These are phyloP conservation scores for Elymnias hypermnestra DNA, from an alignment of 1,140 invertebrate genomes.

Conservation along the genomic window DNA sequence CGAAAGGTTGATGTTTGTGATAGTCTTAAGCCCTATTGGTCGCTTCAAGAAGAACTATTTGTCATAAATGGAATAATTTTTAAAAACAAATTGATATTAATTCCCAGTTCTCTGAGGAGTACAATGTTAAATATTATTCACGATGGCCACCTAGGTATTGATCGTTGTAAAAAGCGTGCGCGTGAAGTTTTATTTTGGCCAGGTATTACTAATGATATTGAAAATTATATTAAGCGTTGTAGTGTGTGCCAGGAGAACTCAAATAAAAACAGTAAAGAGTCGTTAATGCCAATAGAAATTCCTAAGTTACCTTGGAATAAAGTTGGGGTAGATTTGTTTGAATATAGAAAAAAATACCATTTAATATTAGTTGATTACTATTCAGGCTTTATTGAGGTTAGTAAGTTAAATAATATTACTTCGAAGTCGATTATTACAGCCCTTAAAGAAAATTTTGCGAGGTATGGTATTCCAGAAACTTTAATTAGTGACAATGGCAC, in stretches of 20 bases:
- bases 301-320: background rate
- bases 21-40: background rate
- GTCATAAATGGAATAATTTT: background rate
- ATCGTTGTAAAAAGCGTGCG: conserved; percentile 37
- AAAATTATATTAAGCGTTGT: conserved; percentile 28
- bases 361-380: too few relatives aligned
- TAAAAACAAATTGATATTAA: background rate
- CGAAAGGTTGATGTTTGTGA: background rate
- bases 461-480: too few relatives aligned
- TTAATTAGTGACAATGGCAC: too few relatives aligned
- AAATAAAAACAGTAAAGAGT: conserved; percentile 11
- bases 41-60: background rate
- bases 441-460: too few relatives aligned
- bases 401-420: too few relatives aligned
- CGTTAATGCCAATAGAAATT: conserved; percentile 7
- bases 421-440: too few relatives aligned
- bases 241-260: conserved; percentile 11
- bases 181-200: conserved; percentile 51
- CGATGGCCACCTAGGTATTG: conserved; percentile 43
- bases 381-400: too few relatives aligned
- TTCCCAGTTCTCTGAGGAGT: conserved; percentile 1
- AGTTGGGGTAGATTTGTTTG: too few relatives aligned
- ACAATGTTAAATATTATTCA: conserved; percentile 28
- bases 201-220: conserved; percentile 29
- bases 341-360: too few relatives aligned